Evolutionary conservation across 1,140 invertebrate species (phyloP), one percentile per base, ranked within the genome.

Genomic region (Paracyclopina nana): DNA sequence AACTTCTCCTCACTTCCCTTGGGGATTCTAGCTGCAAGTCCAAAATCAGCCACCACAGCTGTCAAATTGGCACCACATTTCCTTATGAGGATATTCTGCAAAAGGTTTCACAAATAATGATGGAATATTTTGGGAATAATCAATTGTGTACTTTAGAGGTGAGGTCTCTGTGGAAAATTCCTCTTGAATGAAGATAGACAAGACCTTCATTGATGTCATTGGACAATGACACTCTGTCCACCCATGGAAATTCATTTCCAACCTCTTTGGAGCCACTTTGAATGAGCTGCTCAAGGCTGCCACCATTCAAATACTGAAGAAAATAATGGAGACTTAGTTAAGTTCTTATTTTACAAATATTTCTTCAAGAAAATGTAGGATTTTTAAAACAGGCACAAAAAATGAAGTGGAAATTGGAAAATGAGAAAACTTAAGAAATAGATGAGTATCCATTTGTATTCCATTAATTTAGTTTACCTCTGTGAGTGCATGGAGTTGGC

Each of bases 41-140:
- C 88, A 68, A 95, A 92, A 65, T 94, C 88, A 9, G 82, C 86
- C 27, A 95, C 82, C 0, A 95, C 78, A 12, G 86, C 86, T 41
- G 72, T 80, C 60, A 82, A 72, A 49, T 75, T 52, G 27, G 40
- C 45, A 16, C 34, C 16, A 12, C 12, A 24, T 44, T 54, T 46
- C 46, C 77, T 78, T 54, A 94, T 78, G 50, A 92, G 70, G 51
- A 92, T 80, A 71, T 92, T 92, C 79, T 94, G 71, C 28, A 72
- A 67, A 60, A 56, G 49, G 57, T 42, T 56, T 38, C n/a, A 4
- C 5, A 38, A 3, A 4, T 38, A 38, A 38, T 38, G 34, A 38
- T 4, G 9, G 34, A 38, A 5, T 9, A 31, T 20, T 3, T 16
- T 38, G 34, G 20, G 8, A 16, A 20, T 38, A 38, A 4, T 38